phyloP scores from a whole-genome alignment of 2,113 vertebrate genomes.

The Passer domesticus region DNA sequence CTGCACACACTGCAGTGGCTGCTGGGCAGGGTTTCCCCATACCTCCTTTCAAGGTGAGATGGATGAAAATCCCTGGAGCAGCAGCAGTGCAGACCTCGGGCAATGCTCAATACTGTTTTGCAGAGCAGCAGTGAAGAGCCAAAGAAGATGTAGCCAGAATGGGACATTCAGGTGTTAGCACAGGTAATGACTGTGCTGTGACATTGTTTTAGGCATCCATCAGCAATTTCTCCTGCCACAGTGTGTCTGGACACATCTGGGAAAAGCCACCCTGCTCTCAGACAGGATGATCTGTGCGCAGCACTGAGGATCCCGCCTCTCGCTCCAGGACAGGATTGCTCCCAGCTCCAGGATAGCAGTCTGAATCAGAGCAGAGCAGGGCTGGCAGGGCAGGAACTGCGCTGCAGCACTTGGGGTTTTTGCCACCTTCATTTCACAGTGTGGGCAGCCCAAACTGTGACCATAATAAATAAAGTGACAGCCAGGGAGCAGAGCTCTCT shows the following conservation, averaged over 20 bases:
- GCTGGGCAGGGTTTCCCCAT: not conserved
- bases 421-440: not conserved
- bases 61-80: not conserved
- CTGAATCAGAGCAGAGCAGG: not conserved
- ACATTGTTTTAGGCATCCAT: not conserved
- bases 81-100: not conserved
- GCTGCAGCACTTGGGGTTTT: not conserved
- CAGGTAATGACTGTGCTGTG: not conserved
- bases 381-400: not conserved
- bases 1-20: not conserved
- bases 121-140: not conserved
- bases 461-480: conserved; percentile 46
- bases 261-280: rapidly evolving
- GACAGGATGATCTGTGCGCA: rapidly evolving
- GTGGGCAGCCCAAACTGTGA: not conserved
- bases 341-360: not conserved
- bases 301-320: rapidly evolving
- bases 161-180: not conserved
- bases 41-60: not conserved
- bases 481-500: conserved; percentile 40
- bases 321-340: not conserved
- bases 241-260: not conserved
- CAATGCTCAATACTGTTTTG: not conserved
- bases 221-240: not conserved
- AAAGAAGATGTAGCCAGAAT: not conserved